Evolutionary conservation across 2,888 invertebrate genomes (phyloP), one percentile per base, ranked within the genome.

Genomic region (Agonum fuliginosum): DNA sequence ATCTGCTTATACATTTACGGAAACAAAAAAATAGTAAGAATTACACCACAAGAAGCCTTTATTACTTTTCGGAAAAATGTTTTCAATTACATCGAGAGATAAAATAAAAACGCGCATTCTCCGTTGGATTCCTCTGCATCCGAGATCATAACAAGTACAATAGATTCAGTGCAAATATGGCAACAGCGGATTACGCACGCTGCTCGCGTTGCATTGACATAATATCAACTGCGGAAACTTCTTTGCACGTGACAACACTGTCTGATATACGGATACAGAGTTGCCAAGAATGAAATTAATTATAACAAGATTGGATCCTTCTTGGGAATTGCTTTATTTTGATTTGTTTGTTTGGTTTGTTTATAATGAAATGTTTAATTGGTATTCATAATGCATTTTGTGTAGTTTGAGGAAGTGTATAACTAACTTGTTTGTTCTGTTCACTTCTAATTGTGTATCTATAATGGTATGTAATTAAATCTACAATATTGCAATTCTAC

Each of bases 91-190:
- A 8, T 1, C 37, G 3, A 8, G 10, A 12, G 8, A 37, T 4
- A 10, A 37, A 37, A 37, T 4, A 10, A 37, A 37, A 37, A 37
- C 37, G 8, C 12, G n/a, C n/a, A n/a, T n/a, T n/a, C n/a, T n/a
- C n/a, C n/a, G n/a, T 3, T 27, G 27, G n/a, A 37, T 37, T 37
- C 37, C 37, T 37, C 3, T 12, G 37, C 37, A 30, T 37, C 8
- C n/a, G n/a, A n/a, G 37, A 37, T 37, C 37, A 37, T 37, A 37
- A 37, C 37, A 37, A 37, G 37, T 12, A 37, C 37, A 37, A 37
- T 37, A 37, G 37, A 37, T 37, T 37, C n/a, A 37, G 37, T n/a
- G 37, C 37, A 37, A 37, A 37, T 37, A 37, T 37, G 37, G 37
- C 10, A 12, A 12, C 12, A 37, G 12, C 37, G 37, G 37, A 37